phyloP scores from a whole-genome alignment of 2,888 invertebrate genomes.

The Ochlodes sylvanus region DNA sequence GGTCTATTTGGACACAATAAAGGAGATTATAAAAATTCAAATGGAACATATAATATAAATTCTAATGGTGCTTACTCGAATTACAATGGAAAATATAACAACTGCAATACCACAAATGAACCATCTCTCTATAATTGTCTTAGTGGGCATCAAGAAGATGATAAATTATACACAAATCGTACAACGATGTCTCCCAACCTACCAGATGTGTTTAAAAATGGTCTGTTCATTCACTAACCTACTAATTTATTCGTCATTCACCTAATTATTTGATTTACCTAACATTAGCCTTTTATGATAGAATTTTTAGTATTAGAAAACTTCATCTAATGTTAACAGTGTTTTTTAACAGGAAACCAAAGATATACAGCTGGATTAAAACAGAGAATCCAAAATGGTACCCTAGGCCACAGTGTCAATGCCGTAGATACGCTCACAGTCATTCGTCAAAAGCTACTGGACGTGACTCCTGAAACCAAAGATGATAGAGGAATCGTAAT shows the following conservation, averaged over 20 bases:
- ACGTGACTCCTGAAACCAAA: constrained; percentile 84
- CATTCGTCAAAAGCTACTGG: constrained; percentile 83
- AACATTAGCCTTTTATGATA: neutral
- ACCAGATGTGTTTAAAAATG: constrained; percentile 72
- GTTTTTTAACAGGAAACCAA: constrained; percentile 76
- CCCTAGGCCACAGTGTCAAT: constrained; percentile 80
- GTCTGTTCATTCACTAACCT: constrained; percentile 77
- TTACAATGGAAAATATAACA: constrained; percentile 52
- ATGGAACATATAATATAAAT: constrained; percentile 47
- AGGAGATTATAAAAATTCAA: constrained; percentile 45
- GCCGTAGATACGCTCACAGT: constrained; percentile 70
- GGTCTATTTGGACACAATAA: constrained; percentile 54
- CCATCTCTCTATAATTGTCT: constrained; percentile 49
- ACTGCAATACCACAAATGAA: constrained; percentile 49
- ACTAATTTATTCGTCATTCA: constrained; percentile 54
- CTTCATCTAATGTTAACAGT: neutral
- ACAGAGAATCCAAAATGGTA: constrained; percentile 86
- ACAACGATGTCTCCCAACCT: constrained; percentile 57
- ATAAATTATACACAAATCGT: constrained; percentile 53
- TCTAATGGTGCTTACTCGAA: constrained; percentile 52
- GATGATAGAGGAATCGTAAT: constrained; percentile 87
- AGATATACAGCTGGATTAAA: constrained; percentile 84
- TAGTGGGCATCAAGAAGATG: constrained; percentile 61
- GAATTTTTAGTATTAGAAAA: neutral
- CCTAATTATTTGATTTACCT: constrained; percentile 10